Percentiles rank a stretch among this genome's conserved stretches.
Evolutionary conservation across 2,888 invertebrate species (phyloP).

Genomic region (Seladonia tumulorum): DNA sequence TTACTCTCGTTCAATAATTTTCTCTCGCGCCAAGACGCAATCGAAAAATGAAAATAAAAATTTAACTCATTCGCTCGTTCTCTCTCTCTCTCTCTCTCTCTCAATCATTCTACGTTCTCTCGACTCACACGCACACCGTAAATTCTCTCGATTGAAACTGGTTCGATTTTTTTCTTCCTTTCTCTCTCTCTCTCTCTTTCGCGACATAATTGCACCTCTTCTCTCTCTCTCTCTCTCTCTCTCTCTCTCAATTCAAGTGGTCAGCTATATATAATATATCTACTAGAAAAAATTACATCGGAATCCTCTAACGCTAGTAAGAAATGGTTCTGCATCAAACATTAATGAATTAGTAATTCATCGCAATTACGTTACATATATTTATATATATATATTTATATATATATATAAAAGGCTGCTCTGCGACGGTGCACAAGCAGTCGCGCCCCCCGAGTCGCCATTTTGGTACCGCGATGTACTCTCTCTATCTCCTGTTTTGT

Average conservation of each 20-base stretch:
- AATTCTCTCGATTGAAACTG: background rate
- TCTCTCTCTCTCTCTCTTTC: conserved; percentile 17
- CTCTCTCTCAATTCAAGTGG: conserved; percentile 55
- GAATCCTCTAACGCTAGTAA: conserved; percentile 65
- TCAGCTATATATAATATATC: conserved; percentile 46
- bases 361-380: conserved; percentile 57
- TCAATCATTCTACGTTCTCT: background rate
- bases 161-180: conserved; percentile 23
- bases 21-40: conserved; percentile 33
- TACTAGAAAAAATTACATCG: conserved; percentile 73
- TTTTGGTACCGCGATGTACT: background rate
- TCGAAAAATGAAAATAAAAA: conserved; percentile 31
- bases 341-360: conserved; percentile 66
- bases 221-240: conserved; percentile 36
- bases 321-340: conserved; percentile 53
- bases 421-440: conserved; percentile 66
- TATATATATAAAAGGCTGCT: conserved; percentile 65
- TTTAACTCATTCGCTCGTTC: conserved; percentile 26
- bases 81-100: conserved; percentile 10
- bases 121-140: conserved; percentile 1
- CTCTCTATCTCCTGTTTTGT: background rate
- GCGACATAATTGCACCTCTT: conserved; percentile 24
- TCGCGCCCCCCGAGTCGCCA: conserved; percentile 67
- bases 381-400: conserved; percentile 49
- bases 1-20: background rate